Conservation (phyloP, 30 jellyfish, hydroid and myxozoan genomes). For the Aurelia sp. region DNA sequence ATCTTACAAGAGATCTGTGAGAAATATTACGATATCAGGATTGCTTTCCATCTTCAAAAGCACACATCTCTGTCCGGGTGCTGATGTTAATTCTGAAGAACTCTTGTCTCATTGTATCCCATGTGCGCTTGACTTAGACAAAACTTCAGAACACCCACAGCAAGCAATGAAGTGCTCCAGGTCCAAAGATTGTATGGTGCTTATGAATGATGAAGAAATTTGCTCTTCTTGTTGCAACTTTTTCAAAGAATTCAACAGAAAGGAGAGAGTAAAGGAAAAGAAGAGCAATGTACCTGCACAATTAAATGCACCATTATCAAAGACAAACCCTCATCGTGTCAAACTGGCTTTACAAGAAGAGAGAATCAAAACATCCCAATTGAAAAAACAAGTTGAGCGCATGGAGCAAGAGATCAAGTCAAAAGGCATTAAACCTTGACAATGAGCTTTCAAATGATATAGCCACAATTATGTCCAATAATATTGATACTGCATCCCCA, state of each 20-base stretch:
- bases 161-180: slow-evolving; percentile 12
- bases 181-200: slow-evolving; percentile 24
- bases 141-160: slow-evolving; percentile 6
- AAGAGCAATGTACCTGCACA: slow-evolving; percentile 23
- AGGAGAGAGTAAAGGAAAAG: not conserved
- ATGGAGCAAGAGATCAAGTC: slow-evolving; percentile 50
- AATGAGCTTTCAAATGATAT: slow-evolving; percentile 42
- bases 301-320: slow-evolving; percentile 55
- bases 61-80: slow-evolving; percentile 26
- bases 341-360: slow-evolving; percentile 49
- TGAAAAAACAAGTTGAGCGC: slow-evolving; percentile 19
- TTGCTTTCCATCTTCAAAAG: not conserved
- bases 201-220: slow-evolving; percentile 1
- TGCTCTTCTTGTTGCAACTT: not conserved
- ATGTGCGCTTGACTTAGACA: slow-evolving; percentile 22
- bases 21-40: slow-evolving; percentile 19
- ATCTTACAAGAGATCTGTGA: slow-evolving; percentile 5
- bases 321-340: slow-evolving; percentile 43
- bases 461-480: slow-evolving; percentile 32
- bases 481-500: slow-evolving; percentile 37
- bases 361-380: slow-evolving; percentile 6
- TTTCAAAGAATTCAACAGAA: not conserved
- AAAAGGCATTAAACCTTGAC: slow-evolving; percentile 29
- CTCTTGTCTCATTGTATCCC: slow-evolving; percentile 28
- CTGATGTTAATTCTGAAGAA: slow-evolving; percentile 14